A percentile compares a stretch with the other conserved stretches of the same genome.
These are phyloP conservation scores for Cepaea hortensis DNA, from an alignment of 2,888 invertebrate species.

Conservation along the genomic window DNA sequence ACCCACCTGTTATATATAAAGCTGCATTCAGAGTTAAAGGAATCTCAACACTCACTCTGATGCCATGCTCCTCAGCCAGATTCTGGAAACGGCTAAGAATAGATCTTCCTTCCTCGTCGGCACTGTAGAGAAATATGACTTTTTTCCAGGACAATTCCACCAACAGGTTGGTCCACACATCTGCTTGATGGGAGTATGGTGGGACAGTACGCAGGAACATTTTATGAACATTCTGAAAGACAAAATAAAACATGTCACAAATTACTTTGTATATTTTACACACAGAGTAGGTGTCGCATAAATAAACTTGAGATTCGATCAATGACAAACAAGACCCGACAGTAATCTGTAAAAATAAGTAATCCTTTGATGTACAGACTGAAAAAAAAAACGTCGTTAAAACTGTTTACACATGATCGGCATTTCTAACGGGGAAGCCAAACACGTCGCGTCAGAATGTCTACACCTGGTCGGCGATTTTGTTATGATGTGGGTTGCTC, in stretches of 20 bases:
- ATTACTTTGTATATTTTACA: background rate
- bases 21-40: background rate
- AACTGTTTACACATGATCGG: too few species aligned
- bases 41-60: constrained; percentile 83
- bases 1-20: too few species aligned
- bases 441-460: too few species aligned
- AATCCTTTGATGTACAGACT: too few species aligned
- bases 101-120: constrained; percentile 95
- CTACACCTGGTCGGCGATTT: too few species aligned
- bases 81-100: constrained; percentile 94
- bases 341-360: too few species aligned
- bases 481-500: too few species aligned
- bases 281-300: too few species aligned
- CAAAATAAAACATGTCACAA: background rate
- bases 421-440: too few species aligned
- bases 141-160: constrained; percentile 85
- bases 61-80: constrained; percentile 92
- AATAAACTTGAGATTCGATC: too few species aligned
- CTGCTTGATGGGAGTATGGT: constrained; percentile 97
- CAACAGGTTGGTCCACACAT: constrained; percentile 96
- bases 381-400: too few species aligned
- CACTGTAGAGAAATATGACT: constrained; percentile 94
- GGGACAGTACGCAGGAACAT: constrained; percentile 97
- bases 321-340: too few species aligned
- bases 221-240: constrained; percentile 91